phyloP scores from a whole-genome alignment of 2,888 invertebrate genomes.

The Seira musarum region DNA sequence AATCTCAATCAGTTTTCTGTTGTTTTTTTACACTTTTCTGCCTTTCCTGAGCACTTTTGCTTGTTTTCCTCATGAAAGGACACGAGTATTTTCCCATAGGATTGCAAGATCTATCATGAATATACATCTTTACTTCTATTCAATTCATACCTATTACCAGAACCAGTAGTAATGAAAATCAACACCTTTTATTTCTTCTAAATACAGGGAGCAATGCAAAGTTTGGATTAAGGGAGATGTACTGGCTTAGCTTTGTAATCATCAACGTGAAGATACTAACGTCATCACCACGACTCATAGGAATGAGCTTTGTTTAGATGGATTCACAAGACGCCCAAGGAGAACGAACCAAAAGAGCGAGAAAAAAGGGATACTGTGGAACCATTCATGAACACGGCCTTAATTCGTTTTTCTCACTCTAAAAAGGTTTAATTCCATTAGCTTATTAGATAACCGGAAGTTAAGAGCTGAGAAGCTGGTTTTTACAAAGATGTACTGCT shows the following conservation, averaged over 20 bases:
- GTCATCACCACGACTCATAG: neutral
- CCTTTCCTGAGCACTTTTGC: neutral
- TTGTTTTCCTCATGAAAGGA: neutral
- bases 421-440: conserved; percentile 69
- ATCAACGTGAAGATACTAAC: neutral
- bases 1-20: neutral
- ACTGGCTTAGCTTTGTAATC: neutral
- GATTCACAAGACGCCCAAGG: neutral
- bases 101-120: neutral
- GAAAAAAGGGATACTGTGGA: conserved; percentile 33
- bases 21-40: neutral
- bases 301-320: neutral
- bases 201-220: neutral
- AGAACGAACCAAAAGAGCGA: conserved; percentile 24
- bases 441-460: conserved; percentile 70
- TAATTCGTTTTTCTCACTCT: conserved; percentile 29
- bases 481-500: neutral
- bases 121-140: neutral
- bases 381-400: conserved; percentile 14
- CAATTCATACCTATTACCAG: neutral
- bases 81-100: neutral
- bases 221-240: neutral
- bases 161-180: neutral
- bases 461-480: conserved; percentile 51
- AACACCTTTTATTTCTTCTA: neutral